Percentiles rank a stretch among this genome's conserved stretches.
Conservation (phyloP, 2,113 vertebrate genomes). For the Vulpes vulpes region DNA sequence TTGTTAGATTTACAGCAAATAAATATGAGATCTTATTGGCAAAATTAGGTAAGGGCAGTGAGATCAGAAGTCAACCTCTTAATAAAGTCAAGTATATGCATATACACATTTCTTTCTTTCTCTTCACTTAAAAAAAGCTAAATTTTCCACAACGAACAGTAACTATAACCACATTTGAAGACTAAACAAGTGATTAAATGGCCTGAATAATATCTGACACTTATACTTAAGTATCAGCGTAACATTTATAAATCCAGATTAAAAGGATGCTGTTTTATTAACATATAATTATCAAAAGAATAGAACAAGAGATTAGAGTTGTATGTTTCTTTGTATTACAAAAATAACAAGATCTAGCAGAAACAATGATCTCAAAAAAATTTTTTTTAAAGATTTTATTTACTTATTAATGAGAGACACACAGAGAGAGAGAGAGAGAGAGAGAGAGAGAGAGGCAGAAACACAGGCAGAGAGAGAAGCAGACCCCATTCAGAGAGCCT, state of each 20-base stretch:
- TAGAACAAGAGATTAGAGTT: neutral
- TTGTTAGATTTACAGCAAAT: neutral
- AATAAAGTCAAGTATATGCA: neutral
- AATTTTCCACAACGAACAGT: neutral
- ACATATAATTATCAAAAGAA: neutral
- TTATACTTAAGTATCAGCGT: too few species aligned
- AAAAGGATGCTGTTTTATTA: neutral
- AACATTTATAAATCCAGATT: neutral
- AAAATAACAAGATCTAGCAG: neutral
- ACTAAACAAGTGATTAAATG: neutral
- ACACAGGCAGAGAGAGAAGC: too few species aligned
- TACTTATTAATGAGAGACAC: too few species aligned
- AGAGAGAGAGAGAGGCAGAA: too few species aligned
- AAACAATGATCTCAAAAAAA: neutral
- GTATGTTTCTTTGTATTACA: neutral
- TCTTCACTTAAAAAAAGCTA: neutral
- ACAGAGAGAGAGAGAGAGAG: too few species aligned
- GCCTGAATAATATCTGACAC: neutral
- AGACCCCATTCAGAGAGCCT: too few species aligned
- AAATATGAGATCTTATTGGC: neutral
- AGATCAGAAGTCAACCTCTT: neutral
- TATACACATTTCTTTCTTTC: neutral
- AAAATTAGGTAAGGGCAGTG: slow-evolving; percentile 44
- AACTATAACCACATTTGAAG: neutral
- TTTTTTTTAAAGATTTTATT: too few species aligned